These are phyloP conservation scores for Yponomeuta malinellus DNA, from an alignment of 2,888 invertebrate species.

Conservation along the genomic window DNA sequence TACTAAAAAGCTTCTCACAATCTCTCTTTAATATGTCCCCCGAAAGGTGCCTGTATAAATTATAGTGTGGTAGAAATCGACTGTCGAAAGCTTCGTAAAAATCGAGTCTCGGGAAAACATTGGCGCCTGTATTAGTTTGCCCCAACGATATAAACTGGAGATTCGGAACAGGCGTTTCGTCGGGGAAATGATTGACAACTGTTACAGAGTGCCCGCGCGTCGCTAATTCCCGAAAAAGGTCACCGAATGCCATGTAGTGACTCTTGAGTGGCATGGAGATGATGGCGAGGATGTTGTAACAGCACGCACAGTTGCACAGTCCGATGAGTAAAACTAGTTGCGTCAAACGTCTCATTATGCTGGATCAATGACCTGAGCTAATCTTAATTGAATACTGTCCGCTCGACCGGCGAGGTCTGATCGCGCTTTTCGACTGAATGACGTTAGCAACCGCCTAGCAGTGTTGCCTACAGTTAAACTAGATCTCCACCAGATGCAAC, in stretches of 20 bases:
- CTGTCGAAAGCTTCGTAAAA: constrained; percentile 30
- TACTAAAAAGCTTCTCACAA: constrained; percentile 46
- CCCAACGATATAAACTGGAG: constrained; percentile 72
- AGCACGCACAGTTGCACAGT: constrained; percentile 29
- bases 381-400: not conserved
- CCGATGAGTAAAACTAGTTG: not conserved
- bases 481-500: too few species aligned
- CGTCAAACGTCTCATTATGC: not conserved
- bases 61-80: constrained; percentile 25
- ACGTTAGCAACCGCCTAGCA: not conserved
- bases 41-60: constrained; percentile 32
- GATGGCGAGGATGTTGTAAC: constrained; percentile 66
- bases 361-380: not conserved
- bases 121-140: constrained; percentile 21
- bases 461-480: too few species aligned
- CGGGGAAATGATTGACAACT: constrained; percentile 77
- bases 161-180: constrained; percentile 50
- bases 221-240: constrained; percentile 74
- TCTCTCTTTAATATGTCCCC: constrained; percentile 21
- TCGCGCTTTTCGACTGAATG: not conserved
- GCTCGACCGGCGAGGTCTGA: not conserved
- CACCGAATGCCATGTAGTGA: constrained; percentile 78
- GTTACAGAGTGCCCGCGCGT: constrained; percentile 77
- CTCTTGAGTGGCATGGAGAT: constrained; percentile 78
- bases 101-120: constrained; percentile 24